Base-by-base conservation (phyloP, 1,140 invertebrate genomes). In the Conus betulinus region DNA sequence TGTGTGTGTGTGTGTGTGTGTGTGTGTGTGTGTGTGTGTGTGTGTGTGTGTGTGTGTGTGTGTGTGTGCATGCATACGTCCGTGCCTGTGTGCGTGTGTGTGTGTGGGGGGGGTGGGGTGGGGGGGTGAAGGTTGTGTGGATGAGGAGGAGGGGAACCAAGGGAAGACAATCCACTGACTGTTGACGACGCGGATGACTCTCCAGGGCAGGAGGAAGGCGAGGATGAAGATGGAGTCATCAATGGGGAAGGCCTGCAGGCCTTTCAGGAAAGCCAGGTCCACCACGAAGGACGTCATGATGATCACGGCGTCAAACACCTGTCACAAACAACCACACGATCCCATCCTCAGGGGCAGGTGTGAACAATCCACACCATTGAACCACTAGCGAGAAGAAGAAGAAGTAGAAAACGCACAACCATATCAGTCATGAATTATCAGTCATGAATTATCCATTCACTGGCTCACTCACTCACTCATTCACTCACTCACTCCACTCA, bases 111-210 rank as follows among this genome's bases (percentile, higher is more conserved):
- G 55, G 55, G 6, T 7, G 55, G 55, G 55, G 55, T 57, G 6
- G 55, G 55, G 55, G 55, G 55, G 55, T 57, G 55, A 57, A 13
- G 55, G 55, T 13, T 57, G 55, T 57, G 55, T 6, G 55, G 55
- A 7, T 6, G 55, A 13, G 55, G 55, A 57, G 55, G 55, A 7
- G 13, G 55, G 55, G 55, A 57, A 7, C 13, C 6, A 13, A 13
- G 55, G 55, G 55, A 13, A 57, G 6, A 57, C 13, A 57, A 7
- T 13, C 15, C 20, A 93, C 94, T 92, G 91, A 94, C 94, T 94
- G 84, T 94, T 94, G 20, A 94, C 93, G n/a, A 94, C 94, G 76
- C 94, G 89, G 17, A 94, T 94, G 51, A 94, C 94, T 88, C 94
- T 89, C 94, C 94, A 94, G 17, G 94, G 94, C 27, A 94, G 88